Conservation (phyloP, 2,797 vertebrate genomes). For the Antennarius maculatus region DNA sequence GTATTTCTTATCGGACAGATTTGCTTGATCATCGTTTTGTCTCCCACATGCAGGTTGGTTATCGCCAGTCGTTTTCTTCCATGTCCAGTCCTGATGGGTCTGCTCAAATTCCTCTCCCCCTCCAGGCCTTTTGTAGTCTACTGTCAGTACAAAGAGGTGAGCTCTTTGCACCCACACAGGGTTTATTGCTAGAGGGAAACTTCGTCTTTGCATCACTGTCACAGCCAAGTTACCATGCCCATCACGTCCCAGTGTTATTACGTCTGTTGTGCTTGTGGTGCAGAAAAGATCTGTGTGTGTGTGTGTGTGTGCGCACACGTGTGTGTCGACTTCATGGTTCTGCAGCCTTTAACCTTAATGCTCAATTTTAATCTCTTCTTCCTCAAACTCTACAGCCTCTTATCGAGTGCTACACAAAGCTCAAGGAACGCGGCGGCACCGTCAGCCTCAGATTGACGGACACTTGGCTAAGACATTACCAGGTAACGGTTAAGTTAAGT, state of each 20-base stretch:
- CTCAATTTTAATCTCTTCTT: neutral
- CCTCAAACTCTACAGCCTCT: conserved; percentile 82
- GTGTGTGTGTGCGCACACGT: conserved; percentile 13
- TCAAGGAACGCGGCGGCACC: conserved; percentile 90
- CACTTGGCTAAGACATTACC: conserved; percentile 96
- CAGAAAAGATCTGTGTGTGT: conserved; percentile 13
- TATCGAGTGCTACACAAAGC: conserved; percentile 94
- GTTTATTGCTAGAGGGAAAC: conserved; percentile 38
- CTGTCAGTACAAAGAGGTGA: conserved; percentile 98
- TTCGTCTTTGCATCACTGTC: conserved; percentile 22
- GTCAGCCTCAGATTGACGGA: conserved; percentile 91
- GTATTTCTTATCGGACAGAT: conserved; percentile 36
- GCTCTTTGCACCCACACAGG: conserved; percentile 4
- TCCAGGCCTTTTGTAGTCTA: conserved; percentile 96
- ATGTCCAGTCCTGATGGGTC: conserved; percentile 84
- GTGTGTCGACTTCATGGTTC: neutral
- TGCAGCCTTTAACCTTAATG: conserved; percentile 10
- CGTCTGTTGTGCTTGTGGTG: conserved; percentile 33
- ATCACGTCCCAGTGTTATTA: conserved; percentile 21
- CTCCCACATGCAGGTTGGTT: conserved; percentile 84
- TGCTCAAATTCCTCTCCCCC: conserved; percentile 92
- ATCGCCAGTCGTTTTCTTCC: conserved; percentile 95
- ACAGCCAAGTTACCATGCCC: conserved; percentile 15
- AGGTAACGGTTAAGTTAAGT: conserved; percentile 79
- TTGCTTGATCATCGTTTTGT: conserved; percentile 53